Percentiles rank a stretch among this genome's conserved stretches.
These are phyloP conservation scores for Petromus typicus DNA, from an alignment of 2,113 vertebrate genomes.

Conservation along the genomic window DNA sequence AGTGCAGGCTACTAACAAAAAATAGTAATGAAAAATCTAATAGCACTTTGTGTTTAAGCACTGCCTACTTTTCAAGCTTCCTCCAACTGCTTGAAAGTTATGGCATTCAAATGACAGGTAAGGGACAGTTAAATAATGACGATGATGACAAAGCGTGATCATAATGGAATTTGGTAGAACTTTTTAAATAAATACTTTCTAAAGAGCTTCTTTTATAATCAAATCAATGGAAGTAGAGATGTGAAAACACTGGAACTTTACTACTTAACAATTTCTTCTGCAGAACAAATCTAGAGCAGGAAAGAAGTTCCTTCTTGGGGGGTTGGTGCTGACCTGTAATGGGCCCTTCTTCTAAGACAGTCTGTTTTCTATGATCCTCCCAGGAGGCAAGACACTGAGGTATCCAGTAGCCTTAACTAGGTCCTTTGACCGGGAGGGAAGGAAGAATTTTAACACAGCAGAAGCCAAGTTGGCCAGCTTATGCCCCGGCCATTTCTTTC, in stretches of 20 bases:
- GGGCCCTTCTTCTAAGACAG: not conserved
- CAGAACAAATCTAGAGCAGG: not conserved
- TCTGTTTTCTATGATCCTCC: not conserved
- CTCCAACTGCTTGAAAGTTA: slow-evolving; percentile 46
- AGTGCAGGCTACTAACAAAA: slow-evolving; percentile 37
- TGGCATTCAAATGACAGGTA: slow-evolving; percentile 53
- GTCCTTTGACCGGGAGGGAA: not conserved
- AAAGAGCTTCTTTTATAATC: not conserved
- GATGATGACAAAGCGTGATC: slow-evolving; percentile 48
- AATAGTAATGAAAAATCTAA: slow-evolving; percentile 63
- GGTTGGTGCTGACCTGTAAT: not conserved
- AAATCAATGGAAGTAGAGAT: slow-evolving; percentile 45
- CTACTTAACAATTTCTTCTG: not conserved
- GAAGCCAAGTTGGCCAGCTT: not conserved
- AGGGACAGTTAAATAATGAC: slow-evolving; percentile 46
- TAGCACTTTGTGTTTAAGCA: slow-evolving; percentile 34
- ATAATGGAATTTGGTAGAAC: slow-evolving; percentile 25
- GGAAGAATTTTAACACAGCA: not conserved
- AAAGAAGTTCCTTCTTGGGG: slow-evolving; percentile 7
- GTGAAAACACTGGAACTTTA: slow-evolving; percentile 2
- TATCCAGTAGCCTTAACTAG: not conserved
- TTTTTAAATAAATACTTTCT: not conserved
- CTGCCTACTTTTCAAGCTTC: slow-evolving; percentile 47
- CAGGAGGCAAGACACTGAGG: not conserved
- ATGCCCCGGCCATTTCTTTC: not conserved